These are phyloP conservation scores for Salpingus planirostris DNA, from an alignment of 2,888 invertebrate species.

Conservation along the genomic window DNA sequence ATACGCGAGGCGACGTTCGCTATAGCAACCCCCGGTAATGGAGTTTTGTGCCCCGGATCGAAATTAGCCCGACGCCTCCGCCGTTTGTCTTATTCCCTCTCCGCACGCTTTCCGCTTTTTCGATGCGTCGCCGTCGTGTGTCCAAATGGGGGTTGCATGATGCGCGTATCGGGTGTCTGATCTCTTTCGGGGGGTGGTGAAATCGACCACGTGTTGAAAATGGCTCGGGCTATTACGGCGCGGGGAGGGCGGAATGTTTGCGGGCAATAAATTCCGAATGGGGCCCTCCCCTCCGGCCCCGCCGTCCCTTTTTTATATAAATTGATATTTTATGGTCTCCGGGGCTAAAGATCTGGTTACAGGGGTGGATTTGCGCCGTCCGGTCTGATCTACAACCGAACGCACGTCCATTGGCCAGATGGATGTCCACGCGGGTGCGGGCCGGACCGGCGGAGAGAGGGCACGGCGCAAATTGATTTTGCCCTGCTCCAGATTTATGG, in stretches of 20 bases:
- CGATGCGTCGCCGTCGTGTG: neutral
- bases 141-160: too few relatives aligned
- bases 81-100: too few relatives aligned
- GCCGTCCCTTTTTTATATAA: constrained; percentile 27
- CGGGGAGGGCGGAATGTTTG: constrained; percentile 31
- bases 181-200: too few relatives aligned
- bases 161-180: too few relatives aligned
- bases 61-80: too few relatives aligned
- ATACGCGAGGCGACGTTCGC: too few relatives aligned
- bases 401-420: constrained; percentile 24
- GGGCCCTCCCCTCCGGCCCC: constrained; percentile 9
- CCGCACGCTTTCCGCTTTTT: too few relatives aligned
- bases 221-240: constrained; percentile 25
- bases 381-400: constrained; percentile 20
- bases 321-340: constrained; percentile 36
- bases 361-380: constrained; percentile 28
- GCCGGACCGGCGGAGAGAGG: too few relatives aligned
- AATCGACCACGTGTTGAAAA: constrained; percentile 22
- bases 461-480: constrained; percentile 33
- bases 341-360: constrained; percentile 32
- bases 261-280: constrained; percentile 31
- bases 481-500: constrained; percentile 34
- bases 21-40: too few relatives aligned
- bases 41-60: too few relatives aligned
- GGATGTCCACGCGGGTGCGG: constrained; percentile 29